Evolutionary conservation across 1,140 invertebrate species (phyloP), one percentile per base, ranked within the genome.

Genomic region (Drosophila sproati): DNA sequence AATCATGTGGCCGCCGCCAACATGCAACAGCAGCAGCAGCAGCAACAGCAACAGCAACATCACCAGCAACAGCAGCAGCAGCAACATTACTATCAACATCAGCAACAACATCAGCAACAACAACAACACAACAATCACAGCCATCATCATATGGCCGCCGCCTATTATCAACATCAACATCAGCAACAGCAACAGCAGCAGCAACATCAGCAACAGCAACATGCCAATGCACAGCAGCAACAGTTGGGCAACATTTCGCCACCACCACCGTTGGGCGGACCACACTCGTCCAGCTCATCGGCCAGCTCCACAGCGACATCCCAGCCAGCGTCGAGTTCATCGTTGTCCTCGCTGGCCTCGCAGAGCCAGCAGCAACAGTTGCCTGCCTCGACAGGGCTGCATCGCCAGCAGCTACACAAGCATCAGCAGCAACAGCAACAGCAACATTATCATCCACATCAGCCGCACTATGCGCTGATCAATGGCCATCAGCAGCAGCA

Each of bases 1-100:
- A 95, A 95, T 93, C 93, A 94, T 93, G 70, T 91, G 90, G 93
- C 94, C 94, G 91, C 93, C 94, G 93, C 94, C 94, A 92, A 94
- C 94, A 91, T 94, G 94, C 93, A 94, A 68, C 68, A 90, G 62
- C 82, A 92, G 57, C 91, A 91, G 62, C 85, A 82, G 45, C 85
- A 92, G 29, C 88, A 91, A 3, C 80, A 83, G 12, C 86, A 90
- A 1, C 88, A 90, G 5, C 78, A 85, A 5, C 88, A 91, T 3
- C 88, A 91, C 5, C 80, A 82, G 31, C 82, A 89, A 0, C 77
- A 82, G 0, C 72, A 82, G 1, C 76, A 90, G 1, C 71, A 91
- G 3, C 71, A 80, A 0, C 67, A 91, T 3, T 63, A 91, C 3
- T 37, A 89, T 0, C 67, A 91, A 0, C 74, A 86, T 1, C 74